Conservation (phyloP, 2,797 vertebrate genomes). For the Octomys mimax region DNA sequence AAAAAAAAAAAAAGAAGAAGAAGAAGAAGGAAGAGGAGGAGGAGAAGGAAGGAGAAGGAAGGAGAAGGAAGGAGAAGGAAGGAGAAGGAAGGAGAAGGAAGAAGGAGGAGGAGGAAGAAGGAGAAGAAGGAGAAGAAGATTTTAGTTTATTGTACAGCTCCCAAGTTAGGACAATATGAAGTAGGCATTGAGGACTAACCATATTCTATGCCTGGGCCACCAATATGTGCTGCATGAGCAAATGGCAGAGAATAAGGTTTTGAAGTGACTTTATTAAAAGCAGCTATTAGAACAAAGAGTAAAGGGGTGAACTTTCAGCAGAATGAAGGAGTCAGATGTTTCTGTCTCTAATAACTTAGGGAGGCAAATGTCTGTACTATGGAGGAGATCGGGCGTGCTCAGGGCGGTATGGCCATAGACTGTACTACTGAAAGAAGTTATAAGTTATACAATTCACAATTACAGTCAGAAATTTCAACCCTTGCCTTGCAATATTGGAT, state of each 20-base stretch:
- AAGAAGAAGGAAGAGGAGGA: too few species aligned
- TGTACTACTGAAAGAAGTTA: background rate
- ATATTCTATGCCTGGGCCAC: background rate
- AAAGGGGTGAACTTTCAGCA: background rate
- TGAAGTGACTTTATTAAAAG: background rate
- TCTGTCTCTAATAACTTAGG: background rate
- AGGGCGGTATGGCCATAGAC: too few species aligned
- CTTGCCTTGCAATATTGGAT: background rate
- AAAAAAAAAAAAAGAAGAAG: too few species aligned
- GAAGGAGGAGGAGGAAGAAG: too few species aligned
- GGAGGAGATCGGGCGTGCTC: too few species aligned
- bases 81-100: too few species aligned
- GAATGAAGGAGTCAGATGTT: background rate
- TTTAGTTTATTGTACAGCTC: background rate
- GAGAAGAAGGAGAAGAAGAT: too few species aligned
- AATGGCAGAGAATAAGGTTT: background rate
- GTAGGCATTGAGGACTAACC: background rate
- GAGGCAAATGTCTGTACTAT: background rate
- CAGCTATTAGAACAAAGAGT: background rate
- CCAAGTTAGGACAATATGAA: background rate
- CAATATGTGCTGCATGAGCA: background rate
- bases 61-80: too few species aligned
- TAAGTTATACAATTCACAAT: background rate
- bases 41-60: too few species aligned
- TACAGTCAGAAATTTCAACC: slow-evolving; percentile 4